Evolutionary conservation across 2,797 vertebrate genomes (phyloP).

Genomic region (Erpetoichthys calabaricus): DNA sequence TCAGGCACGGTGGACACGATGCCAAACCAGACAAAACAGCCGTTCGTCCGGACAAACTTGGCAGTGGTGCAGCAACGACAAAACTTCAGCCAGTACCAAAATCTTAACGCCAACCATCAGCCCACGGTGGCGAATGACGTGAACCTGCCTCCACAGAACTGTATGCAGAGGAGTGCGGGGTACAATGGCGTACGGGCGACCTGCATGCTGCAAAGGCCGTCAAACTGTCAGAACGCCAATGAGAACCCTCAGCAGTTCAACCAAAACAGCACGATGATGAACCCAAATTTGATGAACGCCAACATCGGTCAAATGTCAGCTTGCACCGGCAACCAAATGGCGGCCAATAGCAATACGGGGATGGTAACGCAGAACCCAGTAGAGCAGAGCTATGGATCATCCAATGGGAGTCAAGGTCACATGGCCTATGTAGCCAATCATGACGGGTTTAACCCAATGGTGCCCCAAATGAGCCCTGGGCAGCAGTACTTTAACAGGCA

Average conservation of each 20-base stretch:
- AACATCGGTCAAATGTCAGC: conserved; percentile 42
- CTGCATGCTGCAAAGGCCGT: conserved; percentile 57
- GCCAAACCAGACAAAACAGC: conserved; percentile 47
- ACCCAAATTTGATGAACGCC: conserved; percentile 34
- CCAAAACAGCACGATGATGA: conserved; percentile 49
- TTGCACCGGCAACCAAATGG: conserved; percentile 36
- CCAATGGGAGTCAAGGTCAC: conserved; percentile 27
- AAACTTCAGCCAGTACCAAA: conserved; percentile 62
- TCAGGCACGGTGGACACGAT: conserved; percentile 75
- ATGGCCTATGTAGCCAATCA: conserved; percentile 29
- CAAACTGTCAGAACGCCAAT: conserved; percentile 36
- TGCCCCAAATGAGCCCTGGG: conserved; percentile 39
- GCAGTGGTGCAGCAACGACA: conserved; percentile 71
- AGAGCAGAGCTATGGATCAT: conserved; percentile 52
- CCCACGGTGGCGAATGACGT: conserved; percentile 42
- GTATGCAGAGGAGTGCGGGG: conserved; percentile 45
- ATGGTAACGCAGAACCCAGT: conserved; percentile 34
- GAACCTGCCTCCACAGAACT: conserved; percentile 40
- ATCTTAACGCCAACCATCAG: conserved; percentile 46
- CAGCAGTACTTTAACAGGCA: conserved; percentile 44
- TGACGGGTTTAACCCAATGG: conserved; percentile 40
- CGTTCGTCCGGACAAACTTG: conserved; percentile 60
- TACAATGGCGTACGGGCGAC: conserved; percentile 45
- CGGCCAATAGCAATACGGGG: conserved; percentile 37
- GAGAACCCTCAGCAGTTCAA: conserved; percentile 47